These are phyloP conservation scores for Microplitis manilae DNA, from an alignment of 2,888 invertebrate species.

Conservation along the genomic window DNA sequence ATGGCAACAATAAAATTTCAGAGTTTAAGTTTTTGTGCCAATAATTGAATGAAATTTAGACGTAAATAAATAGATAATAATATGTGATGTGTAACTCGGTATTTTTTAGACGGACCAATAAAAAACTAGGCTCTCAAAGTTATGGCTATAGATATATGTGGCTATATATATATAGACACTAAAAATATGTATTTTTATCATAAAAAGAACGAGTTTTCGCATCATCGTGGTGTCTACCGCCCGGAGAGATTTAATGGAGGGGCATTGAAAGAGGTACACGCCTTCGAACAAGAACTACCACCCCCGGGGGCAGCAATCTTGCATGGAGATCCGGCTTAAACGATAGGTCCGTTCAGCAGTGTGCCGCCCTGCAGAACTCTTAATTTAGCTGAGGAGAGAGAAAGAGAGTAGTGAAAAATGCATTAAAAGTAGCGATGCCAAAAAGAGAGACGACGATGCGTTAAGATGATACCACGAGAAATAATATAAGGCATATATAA, in stretches of 20 bases:
- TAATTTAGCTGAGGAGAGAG: slow-evolving; percentile 63
- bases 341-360: slow-evolving; percentile 67
- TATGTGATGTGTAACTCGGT: not conserved
- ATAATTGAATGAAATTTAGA: not conserved
- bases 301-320: slow-evolving; percentile 68
- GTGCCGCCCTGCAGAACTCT: slow-evolving; percentile 67
- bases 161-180: not conserved
- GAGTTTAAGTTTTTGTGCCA: not conserved
- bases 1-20: not conserved
- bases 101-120: not conserved
- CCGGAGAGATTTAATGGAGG: slow-evolving; percentile 29
- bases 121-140: not conserved
- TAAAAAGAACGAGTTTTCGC: slow-evolving; percentile 22
- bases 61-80: not conserved
- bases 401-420: slow-evolving; percentile 36
- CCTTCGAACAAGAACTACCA: slow-evolving; percentile 46
- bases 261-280: slow-evolving; percentile 31
- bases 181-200: slow-evolving; percentile 21
- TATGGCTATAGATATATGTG: not conserved
- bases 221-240: slow-evolving; percentile 11
- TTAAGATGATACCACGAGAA: slow-evolving; percentile 16
- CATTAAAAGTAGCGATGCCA: slow-evolving; percentile 25
- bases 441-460: not conserved
- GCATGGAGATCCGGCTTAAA: slow-evolving; percentile 70
- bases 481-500: slow-evolving; percentile 24